Evolutionary conservation across 2,797 vertebrate species (phyloP).

Genomic region (Cyprinodon diabolis): DNA sequence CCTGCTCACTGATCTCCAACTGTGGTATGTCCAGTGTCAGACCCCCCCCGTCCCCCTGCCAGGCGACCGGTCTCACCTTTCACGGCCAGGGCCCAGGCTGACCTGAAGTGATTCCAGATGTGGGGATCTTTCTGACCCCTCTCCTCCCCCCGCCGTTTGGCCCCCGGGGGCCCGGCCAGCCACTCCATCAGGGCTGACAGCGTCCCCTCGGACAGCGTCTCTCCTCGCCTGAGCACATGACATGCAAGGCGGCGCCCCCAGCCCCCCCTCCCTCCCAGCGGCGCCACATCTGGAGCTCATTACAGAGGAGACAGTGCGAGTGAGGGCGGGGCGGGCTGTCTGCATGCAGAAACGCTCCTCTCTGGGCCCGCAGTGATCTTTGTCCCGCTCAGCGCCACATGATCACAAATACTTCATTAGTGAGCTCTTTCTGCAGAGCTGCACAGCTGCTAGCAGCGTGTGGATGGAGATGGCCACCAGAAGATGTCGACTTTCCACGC

Average conservation of each 20-base stretch:
- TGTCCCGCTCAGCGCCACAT: slow-evolving; percentile 63
- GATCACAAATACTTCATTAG: slow-evolving; percentile 74
- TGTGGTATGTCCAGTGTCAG: slow-evolving; percentile 75
- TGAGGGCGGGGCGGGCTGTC: slow-evolving; percentile 74
- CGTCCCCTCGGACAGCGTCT: slow-evolving; percentile 80
- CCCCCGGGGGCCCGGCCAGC: slow-evolving; percentile 66
- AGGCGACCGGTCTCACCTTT: slow-evolving; percentile 80
- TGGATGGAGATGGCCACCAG: slow-evolving; percentile 72
- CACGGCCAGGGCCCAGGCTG: slow-evolving; percentile 74
- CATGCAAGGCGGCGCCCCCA: slow-evolving; percentile 66
- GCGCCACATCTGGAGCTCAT: slow-evolving; percentile 84
- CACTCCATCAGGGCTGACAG: slow-evolving; percentile 84
- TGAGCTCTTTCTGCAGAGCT: slow-evolving; percentile 62
- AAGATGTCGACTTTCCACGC: slow-evolving; percentile 76
- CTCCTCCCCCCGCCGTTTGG: slow-evolving; percentile 8
- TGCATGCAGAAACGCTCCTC: slow-evolving; percentile 68
- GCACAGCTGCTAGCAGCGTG: slow-evolving; percentile 81
- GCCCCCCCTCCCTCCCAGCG: slow-evolving; percentile 50
- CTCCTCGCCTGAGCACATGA: slow-evolving; percentile 76
- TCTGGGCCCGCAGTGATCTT: slow-evolving; percentile 43
- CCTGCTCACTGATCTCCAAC: slow-evolving; percentile 55
- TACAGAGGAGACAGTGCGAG: slow-evolving; percentile 83
- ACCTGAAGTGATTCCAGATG: slow-evolving; percentile 88
- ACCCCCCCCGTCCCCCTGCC: slow-evolving; percentile 58
- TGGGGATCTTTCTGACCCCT: slow-evolving; percentile 73